Conservation (phyloP, 2,797 vertebrate species). For the Cuculus canorus region DNA sequence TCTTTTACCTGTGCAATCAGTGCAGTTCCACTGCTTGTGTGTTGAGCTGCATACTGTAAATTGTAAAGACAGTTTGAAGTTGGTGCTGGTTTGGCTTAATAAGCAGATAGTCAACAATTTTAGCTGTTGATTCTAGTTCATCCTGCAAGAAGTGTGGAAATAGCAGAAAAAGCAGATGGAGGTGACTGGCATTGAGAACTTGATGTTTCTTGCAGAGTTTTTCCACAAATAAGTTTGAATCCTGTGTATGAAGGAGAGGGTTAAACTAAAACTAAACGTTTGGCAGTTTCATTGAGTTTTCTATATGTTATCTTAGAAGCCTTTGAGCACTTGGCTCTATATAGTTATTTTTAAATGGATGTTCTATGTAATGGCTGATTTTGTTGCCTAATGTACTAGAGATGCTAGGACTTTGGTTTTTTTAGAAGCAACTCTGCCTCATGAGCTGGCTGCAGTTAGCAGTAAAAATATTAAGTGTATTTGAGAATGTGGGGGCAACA, state of each 20-base stretch:
- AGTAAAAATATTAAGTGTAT: neutral
- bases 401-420: neutral
- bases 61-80: neutral
- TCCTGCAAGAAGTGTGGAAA: fast-evolving
- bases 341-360: neutral
- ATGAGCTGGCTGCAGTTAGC: neutral
- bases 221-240: neutral
- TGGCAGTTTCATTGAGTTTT: neutral
- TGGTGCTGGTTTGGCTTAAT: neutral
- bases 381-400: neutral
- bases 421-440: neutral
- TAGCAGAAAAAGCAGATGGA: neutral
- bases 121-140: neutral
- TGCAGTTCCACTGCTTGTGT: neutral
- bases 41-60: neutral
- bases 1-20: neutral
- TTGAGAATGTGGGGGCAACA: neutral
- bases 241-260: neutral
- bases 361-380: neutral
- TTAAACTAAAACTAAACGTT: neutral
- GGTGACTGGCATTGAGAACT: neutral
- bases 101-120: neutral
- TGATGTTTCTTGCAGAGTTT: neutral
- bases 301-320: neutral
- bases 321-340: neutral